Evolutionary conservation across 1,140 invertebrate genomes (phyloP), one percentile per base, ranked within the genome.

Genomic region (Colletes gigas): DNA sequence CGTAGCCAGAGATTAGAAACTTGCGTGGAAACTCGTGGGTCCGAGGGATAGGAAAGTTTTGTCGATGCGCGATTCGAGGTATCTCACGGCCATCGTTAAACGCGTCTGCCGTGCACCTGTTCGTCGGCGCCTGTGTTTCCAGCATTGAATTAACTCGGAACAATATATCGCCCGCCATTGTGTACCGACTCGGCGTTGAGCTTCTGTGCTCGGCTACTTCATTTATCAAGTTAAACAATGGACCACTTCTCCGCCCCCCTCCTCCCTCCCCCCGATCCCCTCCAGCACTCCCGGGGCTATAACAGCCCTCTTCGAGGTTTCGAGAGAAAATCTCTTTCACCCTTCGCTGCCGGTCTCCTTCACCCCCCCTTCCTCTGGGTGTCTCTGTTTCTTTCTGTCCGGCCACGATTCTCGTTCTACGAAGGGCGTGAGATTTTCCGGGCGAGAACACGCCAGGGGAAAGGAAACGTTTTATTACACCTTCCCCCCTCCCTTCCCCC

Each of bases 201-300:
- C 86, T 81, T 67, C 77, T 60, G 44, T 78, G 79, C 81, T 78
- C 84, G 87, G 71, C 86, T 88, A 90, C 89, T 90, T 92, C 90
- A 91, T 92, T 92, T 91, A 91, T 92, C 91, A 92, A 91, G 86
- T 90, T 88, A 90, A 91, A 92, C 91, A 92, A 92, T 89, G 84
- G 85, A 82, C 83, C 63, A 52, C 54, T 50, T 54, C 9, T 21
- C 15, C 30, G 17, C n/a, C 59, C 50, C n/a, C n/a, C n/a, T n/a
- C n/a, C n/a, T n/a, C n/a, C n/a, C n/a, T n/a, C n/a, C n/a, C n/a
- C 54, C 39, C 30, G 0, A 6, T 7, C 50, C 50, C 10, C 10
- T 12, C 50, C 10, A 9, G 10, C 50, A 0, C 39, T 15, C 44
- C 47, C 30, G 59, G 8, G 30, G 47, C 69, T 63, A 73, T 73